Conservation (phyloP, 2,113 vertebrate genomes). For the Xenopus borealis region DNA sequence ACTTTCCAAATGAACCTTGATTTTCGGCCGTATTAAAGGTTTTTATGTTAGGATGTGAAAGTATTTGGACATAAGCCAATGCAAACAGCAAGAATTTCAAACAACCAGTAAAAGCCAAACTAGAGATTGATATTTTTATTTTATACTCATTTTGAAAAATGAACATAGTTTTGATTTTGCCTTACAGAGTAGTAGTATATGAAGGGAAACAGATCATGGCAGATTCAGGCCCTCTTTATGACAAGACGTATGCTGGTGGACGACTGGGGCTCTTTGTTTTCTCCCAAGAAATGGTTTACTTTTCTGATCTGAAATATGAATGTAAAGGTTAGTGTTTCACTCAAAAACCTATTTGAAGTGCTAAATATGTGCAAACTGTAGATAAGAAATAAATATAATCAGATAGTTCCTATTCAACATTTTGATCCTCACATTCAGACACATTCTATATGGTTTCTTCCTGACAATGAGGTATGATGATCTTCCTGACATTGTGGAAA, state of each 20-base stretch:
- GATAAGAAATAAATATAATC: too few relatives aligned
- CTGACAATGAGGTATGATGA: too few relatives aligned
- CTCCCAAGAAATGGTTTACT: conserved; percentile 97
- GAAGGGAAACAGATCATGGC: conserved; percentile 98
- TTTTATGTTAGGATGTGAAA: background rate
- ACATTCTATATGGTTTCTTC: too few relatives aligned
- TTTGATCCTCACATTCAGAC: too few relatives aligned
- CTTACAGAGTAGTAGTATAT: conserved; percentile 85
- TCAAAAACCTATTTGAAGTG: background rate
- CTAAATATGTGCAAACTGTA: background rate
- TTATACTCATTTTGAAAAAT: background rate
- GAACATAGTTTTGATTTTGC: conserved; percentile 34
- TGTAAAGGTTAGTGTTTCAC: conserved; percentile 84
- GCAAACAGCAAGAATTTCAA: background rate
- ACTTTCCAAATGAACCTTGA: background rate
- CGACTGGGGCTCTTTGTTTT: conserved; percentile 95
- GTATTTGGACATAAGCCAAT: background rate
- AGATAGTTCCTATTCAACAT: background rate
- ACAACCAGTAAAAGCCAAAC: background rate
- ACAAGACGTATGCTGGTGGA: conserved; percentile 90
- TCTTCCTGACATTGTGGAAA: too few relatives aligned
- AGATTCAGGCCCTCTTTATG: conserved; percentile 91
- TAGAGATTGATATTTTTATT: background rate
- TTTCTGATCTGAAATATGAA: conserved; percentile 98
- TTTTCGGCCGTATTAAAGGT: background rate